Percentiles rank a stretch among this genome's conserved stretches.
Evolutionary conservation across 1,140 invertebrate genomes (phyloP).

Genomic region (Formica exsecta): DNA sequence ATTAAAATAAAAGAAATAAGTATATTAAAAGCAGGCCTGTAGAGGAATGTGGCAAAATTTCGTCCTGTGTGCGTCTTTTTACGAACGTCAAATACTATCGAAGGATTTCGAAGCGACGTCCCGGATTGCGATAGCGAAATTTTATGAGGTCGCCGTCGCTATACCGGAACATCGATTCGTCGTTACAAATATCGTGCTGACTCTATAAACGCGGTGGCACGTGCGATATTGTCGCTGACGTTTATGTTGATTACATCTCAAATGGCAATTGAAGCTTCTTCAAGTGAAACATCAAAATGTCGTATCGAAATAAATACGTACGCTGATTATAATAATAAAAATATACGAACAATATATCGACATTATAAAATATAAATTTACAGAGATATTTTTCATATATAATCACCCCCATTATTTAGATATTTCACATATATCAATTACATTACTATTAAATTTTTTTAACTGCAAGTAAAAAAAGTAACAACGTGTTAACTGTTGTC

Average conservation of each 20-base stretch:
- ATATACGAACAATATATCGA: background rate
- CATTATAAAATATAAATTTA: no score
- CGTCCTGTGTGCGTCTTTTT: background rate
- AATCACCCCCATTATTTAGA: no score
- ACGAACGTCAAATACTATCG: background rate
- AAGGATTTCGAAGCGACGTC: conserved; percentile 17
- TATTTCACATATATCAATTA: no score
- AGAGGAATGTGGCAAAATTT: conserved; percentile 1
- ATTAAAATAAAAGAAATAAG: background rate
- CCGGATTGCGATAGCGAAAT: conserved; percentile 19
- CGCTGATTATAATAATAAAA: background rate
- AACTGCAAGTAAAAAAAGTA: no score
- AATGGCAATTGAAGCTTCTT: conserved; percentile 10
- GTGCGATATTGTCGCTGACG: background rate
- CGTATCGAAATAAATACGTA: background rate
- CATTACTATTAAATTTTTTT: no score
- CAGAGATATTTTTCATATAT: no score
- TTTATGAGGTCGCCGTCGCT: conserved; percentile 28
- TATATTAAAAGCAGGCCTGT: background rate
- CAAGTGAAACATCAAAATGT: background rate
- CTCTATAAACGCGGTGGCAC: conserved; percentile 13
- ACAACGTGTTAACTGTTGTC: no score
- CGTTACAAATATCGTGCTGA: conserved; percentile 11
- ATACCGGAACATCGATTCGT: conserved; percentile 17
- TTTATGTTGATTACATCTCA: conserved; percentile 28